Evolutionary conservation across 2,888 invertebrate genomes (phyloP), one percentile per base, ranked within the genome.

Genomic region (Mellilla xanthometata): DNA sequence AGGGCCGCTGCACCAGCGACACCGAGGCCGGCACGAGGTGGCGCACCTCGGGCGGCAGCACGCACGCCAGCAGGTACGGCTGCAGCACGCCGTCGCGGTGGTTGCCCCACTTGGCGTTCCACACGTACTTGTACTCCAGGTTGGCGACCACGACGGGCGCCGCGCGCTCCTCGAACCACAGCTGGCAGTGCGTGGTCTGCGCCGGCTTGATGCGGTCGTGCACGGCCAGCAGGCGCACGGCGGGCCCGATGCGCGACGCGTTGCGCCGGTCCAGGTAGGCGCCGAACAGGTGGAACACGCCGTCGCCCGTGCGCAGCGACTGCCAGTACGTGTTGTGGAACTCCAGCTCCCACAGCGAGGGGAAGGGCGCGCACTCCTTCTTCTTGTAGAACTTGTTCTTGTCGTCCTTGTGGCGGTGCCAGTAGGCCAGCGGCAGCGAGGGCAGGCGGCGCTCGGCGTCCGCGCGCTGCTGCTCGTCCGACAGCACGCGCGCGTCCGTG

Each of bases 281-380:
- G 6, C 96, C 97, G 77, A 94, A 97, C 12, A 97, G 83, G 76
- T 97, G 96, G 72, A 97, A 97, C 1, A 96, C 96, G n/a, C 97
- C 96, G 65, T 96, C 95, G 26, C 92, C 91, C 3, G 95, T 93
- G 58, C 92, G 92, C 72, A 97, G 74, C 34, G 95, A 95, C 84
- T 97, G 97, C 97, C 97, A 97, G 80, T 97, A 97, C 40, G 96
- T 93, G 75, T 97, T 97, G 84, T 97, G 97, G 87, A 96, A 97
- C 76, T 97, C 96, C 53, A 97, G 88, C 68, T 97, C 97, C 81
- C 95, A 97, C 59, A 97, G 94, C 47, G 94, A 95, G 0, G 97
- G 97, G 76, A 96, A 96, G 57, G 94, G 93, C 46, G 96, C 95
- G 83, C 96, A 96, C 48, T 93, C 93, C 61, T 92, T 92, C 77